Percentiles rank a stretch among this genome's conserved stretches.
Evolutionary conservation across 2,888 invertebrate genomes (phyloP).

Genomic region (Dichetophora obliterata): DNA sequence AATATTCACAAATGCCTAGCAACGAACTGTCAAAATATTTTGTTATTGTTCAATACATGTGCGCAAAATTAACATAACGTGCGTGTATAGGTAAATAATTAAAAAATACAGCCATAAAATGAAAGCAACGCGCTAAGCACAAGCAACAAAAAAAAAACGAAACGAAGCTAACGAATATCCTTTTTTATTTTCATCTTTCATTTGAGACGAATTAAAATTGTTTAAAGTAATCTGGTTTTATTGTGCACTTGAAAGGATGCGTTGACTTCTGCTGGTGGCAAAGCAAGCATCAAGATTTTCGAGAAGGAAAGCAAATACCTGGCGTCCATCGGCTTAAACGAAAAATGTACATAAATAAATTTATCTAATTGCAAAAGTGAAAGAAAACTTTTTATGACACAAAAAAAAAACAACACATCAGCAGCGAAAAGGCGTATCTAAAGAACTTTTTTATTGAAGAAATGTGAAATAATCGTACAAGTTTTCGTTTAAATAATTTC

Average conservation of each 20-base stretch:
- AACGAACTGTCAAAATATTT: slow-evolving; percentile 33
- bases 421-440: too few relatives aligned
- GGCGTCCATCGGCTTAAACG: neutral
- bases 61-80: neutral
- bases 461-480: too few relatives aligned
- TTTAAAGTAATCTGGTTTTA: slow-evolving; percentile 25
- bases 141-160: slow-evolving; percentile 23
- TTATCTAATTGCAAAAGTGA: neutral
- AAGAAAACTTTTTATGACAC: neutral
- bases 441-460: too few relatives aligned
- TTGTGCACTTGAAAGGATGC: slow-evolving; percentile 18
- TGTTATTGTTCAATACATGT: slow-evolving; percentile 22
- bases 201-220: slow-evolving; percentile 32
- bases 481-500: too few relatives aligned
- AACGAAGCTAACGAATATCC: slow-evolving; percentile 26
- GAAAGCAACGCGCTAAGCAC: neutral
- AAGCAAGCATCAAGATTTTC: neutral
- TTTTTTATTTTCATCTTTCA: slow-evolving; percentile 35
- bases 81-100: slow-evolving; percentile 12
- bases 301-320: neutral
- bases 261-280: neutral
- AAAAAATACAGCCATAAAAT: neutral
- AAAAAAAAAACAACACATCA: neutral
- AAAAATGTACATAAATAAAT: slow-evolving; percentile 6
- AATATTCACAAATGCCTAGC: slow-evolving; percentile 19